These are phyloP conservation scores for Trichomycterus rosablanca DNA, from an alignment of 2,113 vertebrate genomes.

Conservation along the genomic window DNA sequence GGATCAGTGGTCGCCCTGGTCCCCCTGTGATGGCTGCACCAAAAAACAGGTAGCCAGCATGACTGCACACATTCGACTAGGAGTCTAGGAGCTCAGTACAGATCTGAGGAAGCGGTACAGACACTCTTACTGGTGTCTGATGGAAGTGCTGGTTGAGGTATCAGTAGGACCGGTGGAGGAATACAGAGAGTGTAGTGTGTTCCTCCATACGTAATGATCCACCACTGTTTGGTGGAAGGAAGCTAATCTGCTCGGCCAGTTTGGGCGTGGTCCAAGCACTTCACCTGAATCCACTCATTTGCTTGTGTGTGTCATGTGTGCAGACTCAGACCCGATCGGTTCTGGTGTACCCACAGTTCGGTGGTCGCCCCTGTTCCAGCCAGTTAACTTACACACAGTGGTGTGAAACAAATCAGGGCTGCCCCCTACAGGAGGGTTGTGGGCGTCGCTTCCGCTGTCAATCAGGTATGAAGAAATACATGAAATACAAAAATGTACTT, in stretches of 20 bases:
- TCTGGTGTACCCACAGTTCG: slow-evolving; percentile 75
- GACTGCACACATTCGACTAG: too few species aligned
- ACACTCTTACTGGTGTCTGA: too few species aligned
- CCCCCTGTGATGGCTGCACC: slow-evolving; percentile 78
- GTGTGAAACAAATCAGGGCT: slow-evolving; percentile 70
- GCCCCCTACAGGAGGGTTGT: slow-evolving; percentile 80
- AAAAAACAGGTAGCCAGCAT: slow-evolving; percentile 58
- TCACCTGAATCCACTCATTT: too few species aligned
- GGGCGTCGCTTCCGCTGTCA: slow-evolving; percentile 80
- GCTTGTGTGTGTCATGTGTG: slow-evolving; percentile 16
- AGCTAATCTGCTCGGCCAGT: too few species aligned
- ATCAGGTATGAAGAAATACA: slow-evolving; percentile 67
- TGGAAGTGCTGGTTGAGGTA: not conserved
- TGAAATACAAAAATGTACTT: not conserved
- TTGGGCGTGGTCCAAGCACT: too few species aligned
- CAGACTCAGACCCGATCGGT: slow-evolving; percentile 74
- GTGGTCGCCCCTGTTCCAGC: slow-evolving; percentile 69
- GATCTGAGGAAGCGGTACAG: too few species aligned
- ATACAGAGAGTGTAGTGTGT: not conserved
- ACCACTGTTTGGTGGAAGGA: too few species aligned
- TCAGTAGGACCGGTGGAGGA: not conserved
- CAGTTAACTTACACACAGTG: slow-evolving; percentile 58
- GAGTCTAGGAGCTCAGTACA: too few species aligned
- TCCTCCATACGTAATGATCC: too few species aligned
- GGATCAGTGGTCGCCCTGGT: slow-evolving; percentile 74